Evolutionary conservation across 2,113 vertebrate species (phyloP).

Genomic region (Catagonus wagneri): DNA sequence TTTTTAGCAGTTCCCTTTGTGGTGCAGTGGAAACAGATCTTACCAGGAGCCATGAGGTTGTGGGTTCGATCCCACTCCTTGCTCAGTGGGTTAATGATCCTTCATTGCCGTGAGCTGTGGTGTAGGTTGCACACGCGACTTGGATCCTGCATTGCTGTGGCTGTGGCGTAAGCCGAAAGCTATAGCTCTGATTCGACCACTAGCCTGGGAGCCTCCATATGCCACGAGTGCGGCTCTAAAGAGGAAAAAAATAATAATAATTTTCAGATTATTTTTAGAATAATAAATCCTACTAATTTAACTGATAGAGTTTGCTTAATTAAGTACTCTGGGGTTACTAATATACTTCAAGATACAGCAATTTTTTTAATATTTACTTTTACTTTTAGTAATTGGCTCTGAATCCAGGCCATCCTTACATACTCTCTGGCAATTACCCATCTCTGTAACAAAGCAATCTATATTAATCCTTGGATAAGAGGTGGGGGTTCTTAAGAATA

Average conservation of each 20-base stretch:
- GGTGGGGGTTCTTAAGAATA: not conserved
- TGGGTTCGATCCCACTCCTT: too few species aligned
- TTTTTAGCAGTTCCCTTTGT: not conserved
- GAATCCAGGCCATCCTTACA: conserved; percentile 16
- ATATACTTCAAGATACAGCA: conserved; percentile 12
- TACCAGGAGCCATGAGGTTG: too few species aligned
- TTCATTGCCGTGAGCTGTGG: too few species aligned
- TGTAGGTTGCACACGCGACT: too few species aligned
- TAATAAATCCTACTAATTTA: conserved; percentile 11
- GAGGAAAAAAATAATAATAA: not conserved
- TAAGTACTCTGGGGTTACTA: not conserved
- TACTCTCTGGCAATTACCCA: not conserved
- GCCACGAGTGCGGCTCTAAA: too few species aligned
- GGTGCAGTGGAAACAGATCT: too few species aligned
- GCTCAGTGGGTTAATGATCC: too few species aligned
- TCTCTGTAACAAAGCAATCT: not conserved
- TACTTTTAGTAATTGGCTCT: conserved; percentile 49
- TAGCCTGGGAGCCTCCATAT: too few species aligned
- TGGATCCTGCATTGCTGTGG: too few species aligned
- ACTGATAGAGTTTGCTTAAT: conserved; percentile 28
- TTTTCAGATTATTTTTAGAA: conserved; percentile 14
- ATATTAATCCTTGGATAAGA: not conserved
- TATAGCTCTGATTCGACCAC: too few species aligned
- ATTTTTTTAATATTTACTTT: conserved; percentile 14
- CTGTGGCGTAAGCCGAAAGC: too few species aligned